Evolutionary conservation across 2,113 vertebrate genomes (phyloP).

Genomic region (Marcusenius ussheri): DNA sequence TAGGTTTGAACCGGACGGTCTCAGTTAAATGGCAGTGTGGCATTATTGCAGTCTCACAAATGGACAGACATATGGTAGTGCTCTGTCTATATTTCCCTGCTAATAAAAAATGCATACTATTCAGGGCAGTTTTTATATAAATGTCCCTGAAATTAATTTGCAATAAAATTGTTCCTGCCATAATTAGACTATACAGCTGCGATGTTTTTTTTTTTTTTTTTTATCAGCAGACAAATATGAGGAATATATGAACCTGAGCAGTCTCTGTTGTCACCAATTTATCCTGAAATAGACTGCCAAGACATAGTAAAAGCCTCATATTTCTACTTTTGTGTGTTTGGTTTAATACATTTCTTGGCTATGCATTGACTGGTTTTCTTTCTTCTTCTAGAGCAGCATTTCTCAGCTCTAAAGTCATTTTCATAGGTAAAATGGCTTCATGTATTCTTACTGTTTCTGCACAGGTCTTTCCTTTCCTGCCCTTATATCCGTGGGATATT

Average conservation of each 20-base stretch:
- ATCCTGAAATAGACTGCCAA: background rate
- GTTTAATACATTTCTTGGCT: background rate
- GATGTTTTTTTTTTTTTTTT: background rate
- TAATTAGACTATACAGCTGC: background rate
- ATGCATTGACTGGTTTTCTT: background rate
- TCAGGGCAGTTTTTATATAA: background rate
- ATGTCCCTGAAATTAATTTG: background rate
- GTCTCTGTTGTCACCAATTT: background rate
- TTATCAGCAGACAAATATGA: background rate
- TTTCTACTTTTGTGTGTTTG: background rate
- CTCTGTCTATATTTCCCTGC: background rate
- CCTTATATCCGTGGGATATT: background rate
- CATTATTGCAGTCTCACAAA: background rate
- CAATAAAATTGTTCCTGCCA: background rate
- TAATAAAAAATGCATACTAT: background rate
- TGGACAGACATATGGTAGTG: background rate
- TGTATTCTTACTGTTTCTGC: background rate
- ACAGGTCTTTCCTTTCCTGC: background rate
- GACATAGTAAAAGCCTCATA: background rate
- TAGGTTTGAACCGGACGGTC: too few relatives aligned
- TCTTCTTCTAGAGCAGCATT: background rate
- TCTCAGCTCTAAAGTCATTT: background rate
- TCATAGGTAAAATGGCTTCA: background rate
- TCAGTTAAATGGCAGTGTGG: background rate
- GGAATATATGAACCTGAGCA: background rate